phyloP scores from a whole-genome alignment of 2,797 vertebrate genomes.

The Sebastes trivittatus region DNA sequence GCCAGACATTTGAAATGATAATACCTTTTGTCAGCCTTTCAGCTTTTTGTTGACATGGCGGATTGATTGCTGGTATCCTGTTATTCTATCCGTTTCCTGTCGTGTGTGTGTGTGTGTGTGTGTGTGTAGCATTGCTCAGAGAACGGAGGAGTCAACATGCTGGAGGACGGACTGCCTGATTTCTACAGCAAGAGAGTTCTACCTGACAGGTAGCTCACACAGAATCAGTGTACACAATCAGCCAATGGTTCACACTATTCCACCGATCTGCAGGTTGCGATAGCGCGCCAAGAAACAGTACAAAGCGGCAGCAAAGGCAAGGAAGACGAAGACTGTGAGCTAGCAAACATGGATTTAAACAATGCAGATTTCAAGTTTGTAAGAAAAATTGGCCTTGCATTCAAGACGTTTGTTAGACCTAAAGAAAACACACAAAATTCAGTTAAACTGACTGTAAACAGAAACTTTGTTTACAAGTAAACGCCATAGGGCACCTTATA shows the following conservation, averaged over 20 bases:
- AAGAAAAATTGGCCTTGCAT: not conserved
- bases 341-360: not conserved
- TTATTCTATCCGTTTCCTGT: slow-evolving; percentile 19
- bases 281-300: not conserved
- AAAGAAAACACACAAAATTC: not conserved
- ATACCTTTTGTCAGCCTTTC: slow-evolving; percentile 54
- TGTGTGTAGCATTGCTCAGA: slow-evolving; percentile 80
- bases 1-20: slow-evolving; percentile 54
- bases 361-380: not conserved
- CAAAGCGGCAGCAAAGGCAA: not conserved
- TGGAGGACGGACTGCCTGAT: slow-evolving; percentile 92
- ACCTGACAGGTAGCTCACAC: slow-evolving; percentile 82
- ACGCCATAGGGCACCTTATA: not conserved
- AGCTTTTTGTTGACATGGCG: slow-evolving; percentile 36
- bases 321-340: not conserved
- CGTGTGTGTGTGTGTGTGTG: slow-evolving; percentile 8
- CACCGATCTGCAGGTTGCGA: not conserved
- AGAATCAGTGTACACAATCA: not conserved
- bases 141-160: slow-evolving; percentile 85
- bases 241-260: not conserved
- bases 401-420: not conserved
- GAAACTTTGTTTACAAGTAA: not conserved
- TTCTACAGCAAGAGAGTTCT: slow-evolving; percentile 93
- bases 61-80: slow-evolving; percentile 52
- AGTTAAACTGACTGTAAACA: not conserved